Base-by-base conservation (phyloP, 2,113 vertebrate species). In the Trogon surrucura region DNA sequence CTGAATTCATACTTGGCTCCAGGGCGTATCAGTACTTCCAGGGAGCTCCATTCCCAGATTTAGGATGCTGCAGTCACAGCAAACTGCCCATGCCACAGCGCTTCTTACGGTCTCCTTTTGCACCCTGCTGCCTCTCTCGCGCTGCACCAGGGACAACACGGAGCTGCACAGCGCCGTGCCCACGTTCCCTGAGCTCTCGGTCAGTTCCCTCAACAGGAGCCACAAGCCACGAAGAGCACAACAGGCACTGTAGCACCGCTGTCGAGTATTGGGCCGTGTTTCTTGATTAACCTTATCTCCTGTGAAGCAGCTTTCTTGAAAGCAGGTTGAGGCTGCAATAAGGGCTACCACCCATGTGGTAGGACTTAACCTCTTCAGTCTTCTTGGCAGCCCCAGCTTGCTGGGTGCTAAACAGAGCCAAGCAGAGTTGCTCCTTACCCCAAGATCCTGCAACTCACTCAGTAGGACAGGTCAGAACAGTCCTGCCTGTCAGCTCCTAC, bases 231-330 rank as follows among this genome's bases (percentile, higher is more conserved):
- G 1, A 50, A 67, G 36, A 54, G 54, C 61, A 75, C 21, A 79
- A 22, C 34, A 64, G 61, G 61, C 65, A 13, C 27, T 18, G 27
- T 0, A 0, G 48, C 21, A 11, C 56, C 13, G 26, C 38, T 32
- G 7, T 22, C 22, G 41, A n/a, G 20, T 1, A 50, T 4, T 18
- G 30, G 27, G 51, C 51, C 67, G 11, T 6, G 44, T 16, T 36
- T 70, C 93, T 54, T 70, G 88, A 95, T 94, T 83, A 94, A 57
- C 45, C 36, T 93, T 88, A 94, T 96, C 91, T 78, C 71, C 64
- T 27, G 21, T 2, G 0, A n/a, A 88, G 75, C 90, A 93, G 71
- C 72, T n/a, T 66, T 90, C 67, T 61, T 41, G 13, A 69, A 65
- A 75, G 65, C 30, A n/a, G 19, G 25, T 17, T 58, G 50, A 72